phyloP scores from a whole-genome alignment of 2,797 vertebrate species.

The Echeneis naucrates region DNA sequence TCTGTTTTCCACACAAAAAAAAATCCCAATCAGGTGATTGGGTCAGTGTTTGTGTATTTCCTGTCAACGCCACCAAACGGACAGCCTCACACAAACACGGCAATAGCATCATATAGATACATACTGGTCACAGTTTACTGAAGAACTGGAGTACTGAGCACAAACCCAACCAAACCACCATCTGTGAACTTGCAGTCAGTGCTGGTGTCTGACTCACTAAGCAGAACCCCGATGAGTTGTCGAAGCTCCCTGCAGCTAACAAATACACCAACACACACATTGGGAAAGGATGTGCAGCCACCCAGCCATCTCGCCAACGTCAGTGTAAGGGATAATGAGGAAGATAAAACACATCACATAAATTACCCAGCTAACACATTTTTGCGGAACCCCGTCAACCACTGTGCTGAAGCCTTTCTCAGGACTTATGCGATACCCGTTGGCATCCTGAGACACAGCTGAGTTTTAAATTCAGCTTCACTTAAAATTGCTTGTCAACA shows the following conservation, averaged over 20 bases:
- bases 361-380: constrained; percentile 68
- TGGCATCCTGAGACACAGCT: constrained; percentile 51
- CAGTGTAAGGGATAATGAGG: constrained; percentile 73
- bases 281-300: constrained; percentile 50
- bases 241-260: constrained; percentile 53
- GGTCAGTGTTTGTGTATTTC: neutral
- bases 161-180: constrained; percentile 47
- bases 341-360: constrained; percentile 76
- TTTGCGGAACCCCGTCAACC: constrained; percentile 38
- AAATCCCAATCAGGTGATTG: neutral
- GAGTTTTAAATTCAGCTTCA: constrained; percentile 83
- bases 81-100: neutral
- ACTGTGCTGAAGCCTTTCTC: constrained; percentile 30
- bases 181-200: constrained; percentile 50
- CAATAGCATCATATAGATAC: constrained; percentile 1
- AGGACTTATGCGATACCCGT: constrained; percentile 51
- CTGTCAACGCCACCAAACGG: neutral
- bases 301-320: constrained; percentile 53
- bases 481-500: constrained; percentile 86
- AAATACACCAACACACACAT: constrained; percentile 51
- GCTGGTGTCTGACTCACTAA: constrained; percentile 57
- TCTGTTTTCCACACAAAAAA: neutral
- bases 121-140: constrained; percentile 24
- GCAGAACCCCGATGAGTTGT: constrained; percentile 62
- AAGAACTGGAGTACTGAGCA: constrained; percentile 13